Base-by-base conservation (phyloP, 2,113 vertebrate genomes). In the Etheostoma spectabile region DNA sequence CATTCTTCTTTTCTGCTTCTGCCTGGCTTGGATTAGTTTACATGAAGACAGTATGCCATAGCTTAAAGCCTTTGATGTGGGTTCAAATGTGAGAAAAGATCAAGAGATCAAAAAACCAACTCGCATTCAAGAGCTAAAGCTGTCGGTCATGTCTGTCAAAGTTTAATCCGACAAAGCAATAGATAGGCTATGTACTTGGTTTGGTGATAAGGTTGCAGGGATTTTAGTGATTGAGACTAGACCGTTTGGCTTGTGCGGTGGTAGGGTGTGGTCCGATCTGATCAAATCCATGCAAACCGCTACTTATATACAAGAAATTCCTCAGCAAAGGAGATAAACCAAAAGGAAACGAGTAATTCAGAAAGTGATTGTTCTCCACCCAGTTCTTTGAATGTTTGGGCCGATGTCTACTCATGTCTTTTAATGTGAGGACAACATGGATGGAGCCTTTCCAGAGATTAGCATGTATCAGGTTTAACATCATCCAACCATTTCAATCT, bases 81-180 rank as follows among this genome's bases (percentile, higher is more conserved):
- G 49, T 81, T 77, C 63, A 86, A 70, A 85, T 88, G 83, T 89
- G 72, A 86, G 64, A 89, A 90, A 85, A 85, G 86, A 90, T 87
- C 72, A 89, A 84, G 77, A 71, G 75, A 86, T 88, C 77, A 86
- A 90, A 89, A 88, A 84, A 72, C 67, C 22, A 48, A 14, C 61
- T 85, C 56, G 35, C 79, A 62, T 82, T 67, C 56, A 42, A 38
- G 15, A 76, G 77, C 87, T 86, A 83, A 86, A 77, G 73, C 80
- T 62, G 74, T 82, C 16, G 35, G 79, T 77, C 85, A 74, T 77
- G 81, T 79, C 82, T 83, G 74, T 89, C 87, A 78, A 42, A 42
- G 69, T 49, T 60, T 24, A 74, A 86, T 83, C 70, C 76, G 81
- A 83, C 52, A 18, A 30, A 70, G 74, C 79, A 64, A 67, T 61